Conservation (phyloP, 2,888 invertebrate genomes). For the Phasia obesa region DNA sequence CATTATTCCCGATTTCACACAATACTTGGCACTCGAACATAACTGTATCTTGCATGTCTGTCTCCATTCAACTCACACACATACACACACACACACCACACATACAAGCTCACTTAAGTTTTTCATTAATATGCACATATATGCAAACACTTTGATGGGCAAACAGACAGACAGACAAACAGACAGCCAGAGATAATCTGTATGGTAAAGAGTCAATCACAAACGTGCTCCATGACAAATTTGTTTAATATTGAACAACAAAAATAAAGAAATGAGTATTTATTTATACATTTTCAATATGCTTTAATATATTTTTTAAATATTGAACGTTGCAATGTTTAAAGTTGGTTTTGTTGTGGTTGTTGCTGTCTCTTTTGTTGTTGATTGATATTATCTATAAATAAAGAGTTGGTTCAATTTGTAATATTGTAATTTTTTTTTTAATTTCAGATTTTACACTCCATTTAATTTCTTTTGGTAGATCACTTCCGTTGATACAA, state of each 20-base stretch:
- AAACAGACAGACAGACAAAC: not conserved
- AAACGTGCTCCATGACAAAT: slow-evolving; percentile 56
- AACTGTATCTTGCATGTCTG: slow-evolving; percentile 22
- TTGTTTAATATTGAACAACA: slow-evolving; percentile 58
- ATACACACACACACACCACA: not conserved
- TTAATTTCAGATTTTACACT: slow-evolving; percentile 65
- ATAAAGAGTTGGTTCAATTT: slow-evolving; percentile 58
- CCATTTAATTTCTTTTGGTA: slow-evolving; percentile 66
- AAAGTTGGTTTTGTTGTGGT: not conserved
- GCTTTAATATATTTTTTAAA: no score
- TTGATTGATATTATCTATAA: slow-evolving; percentile 42
- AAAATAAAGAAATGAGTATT: slow-evolving; percentile 11
- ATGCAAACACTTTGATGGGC: not conserved
- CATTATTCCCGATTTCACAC: slow-evolving; percentile 64
- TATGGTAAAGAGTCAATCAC: slow-evolving; percentile 55
- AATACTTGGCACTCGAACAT: slow-evolving; percentile 47
- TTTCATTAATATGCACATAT: not conserved
- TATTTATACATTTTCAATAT: not conserved
- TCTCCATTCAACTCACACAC: slow-evolving; percentile 15
- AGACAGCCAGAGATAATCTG: slow-evolving; percentile 2
- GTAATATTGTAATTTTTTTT: slow-evolving; percentile 56
- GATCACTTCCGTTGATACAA: slow-evolving; percentile 58
- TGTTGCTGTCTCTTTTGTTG: slow-evolving; percentile 24
- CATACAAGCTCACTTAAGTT: no score
- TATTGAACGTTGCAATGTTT: slow-evolving; percentile 7